Base-by-base conservation (phyloP, 1,140 invertebrate genomes). In the Tyrophagus putrescentiae region DNA sequence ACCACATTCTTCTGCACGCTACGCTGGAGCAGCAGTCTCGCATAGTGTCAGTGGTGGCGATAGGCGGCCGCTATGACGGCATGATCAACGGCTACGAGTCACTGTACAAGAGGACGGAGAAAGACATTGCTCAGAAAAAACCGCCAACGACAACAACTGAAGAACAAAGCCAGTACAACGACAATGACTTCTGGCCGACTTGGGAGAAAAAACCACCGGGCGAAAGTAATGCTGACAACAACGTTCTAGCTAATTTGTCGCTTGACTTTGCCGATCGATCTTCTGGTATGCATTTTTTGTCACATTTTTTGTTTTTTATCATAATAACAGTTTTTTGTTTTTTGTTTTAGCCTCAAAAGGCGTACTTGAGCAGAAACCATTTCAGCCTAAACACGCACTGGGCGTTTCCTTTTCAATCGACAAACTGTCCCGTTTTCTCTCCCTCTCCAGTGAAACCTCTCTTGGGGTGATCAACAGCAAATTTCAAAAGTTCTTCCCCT, bases 21-120 rank as follows among this genome's bases (percentile, higher is more conserved):
- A 7, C 31, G 21, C 7, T 48, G 7, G 45, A 48, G 18, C 7
- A 29, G 7, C 13, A 13, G 36, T 13, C 13, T 13, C 45, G 31
- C 21, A 7, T 13, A 29, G 21, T 18, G 18, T 25, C 23, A 7
- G 18, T 48, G 7, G 45, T 48, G 23, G 45, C 45, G 7, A 48
- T 48, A 25, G 45, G 45, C 31, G 45, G 45, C 31, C 45, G 45
- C 7, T 48, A 48, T 29, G 45, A 48, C 18, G 31, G 23, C 21
- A 48, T 48, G 45, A 48, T 48, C 45, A 48, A 48, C 18, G 45
- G 45, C 18, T 48, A 48, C 18, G 21, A 18, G 18, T 25, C 45
- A 48, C 18, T 48, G 21, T 48, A 7, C 18, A 7, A 48, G 31
- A 21, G 31, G 36, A 21, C 36, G 36, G 36, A 39, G 36, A 21